Evolutionary conservation across 2,888 invertebrate genomes (phyloP), one percentile per base, ranked within the genome.

Genomic region (Cryptus viduatorius): DNA sequence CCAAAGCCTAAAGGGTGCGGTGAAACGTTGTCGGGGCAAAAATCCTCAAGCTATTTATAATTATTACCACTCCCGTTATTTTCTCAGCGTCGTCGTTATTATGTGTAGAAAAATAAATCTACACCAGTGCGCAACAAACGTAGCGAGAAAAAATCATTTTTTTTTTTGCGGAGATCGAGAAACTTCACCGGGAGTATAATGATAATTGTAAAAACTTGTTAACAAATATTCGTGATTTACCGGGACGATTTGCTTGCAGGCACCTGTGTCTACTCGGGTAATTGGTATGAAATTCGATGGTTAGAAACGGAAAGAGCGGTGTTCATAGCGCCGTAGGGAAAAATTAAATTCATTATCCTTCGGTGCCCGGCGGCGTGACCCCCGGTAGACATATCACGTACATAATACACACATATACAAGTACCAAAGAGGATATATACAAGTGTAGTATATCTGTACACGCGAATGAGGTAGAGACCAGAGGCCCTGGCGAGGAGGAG

Each of bases 401-500:
- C 77, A 44, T 16, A 31, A 29, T 4, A 53, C 29, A 56, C n/a
- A 37, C 16, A 53, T 14, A 42, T 75, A 16, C 37, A 37, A 2
- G 72, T 37, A 37, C 37, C 37, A 37, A 37, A 1, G 37, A 31
- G n/a, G 31, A 53, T n/a, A 53, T 44, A 68, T 56, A 80, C 10
- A 59, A 37, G 50, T 72, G 65, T 46, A 37, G 19, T 42, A 69
- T 31, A 64, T 78, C 31, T 44, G 44, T 48, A 24, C 68, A 56
- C 14, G 69, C 48, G 56, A 67, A 61, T 46, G 31, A 1, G 53
- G 69, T 75, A 68, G 71, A 69, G 71, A 59, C 72, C 67, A 68
- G 75, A 73, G 56, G 85, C 86, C 87, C 87, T 87, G 89, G 87
- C 86, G 87, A 91, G 89, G 89, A 90, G 89, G 87, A 90, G 89